Base-by-base conservation (phyloP, 2,888 invertebrate genomes). In the Brachycybe producta region DNA sequence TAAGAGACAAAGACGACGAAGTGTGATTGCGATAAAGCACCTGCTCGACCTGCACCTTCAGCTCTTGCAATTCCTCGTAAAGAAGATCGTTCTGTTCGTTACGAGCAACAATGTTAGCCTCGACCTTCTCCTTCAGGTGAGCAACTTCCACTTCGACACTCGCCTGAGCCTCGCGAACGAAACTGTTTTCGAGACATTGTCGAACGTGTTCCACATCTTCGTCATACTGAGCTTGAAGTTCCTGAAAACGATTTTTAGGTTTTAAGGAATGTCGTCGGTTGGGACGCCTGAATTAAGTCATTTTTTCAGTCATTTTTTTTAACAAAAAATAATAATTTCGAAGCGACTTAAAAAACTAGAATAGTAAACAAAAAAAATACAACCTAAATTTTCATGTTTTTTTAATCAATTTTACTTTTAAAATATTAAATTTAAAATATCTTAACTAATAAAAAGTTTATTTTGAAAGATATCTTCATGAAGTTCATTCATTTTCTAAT, bases 151-250 rank as follows among this genome's bases (percentile, higher is more conserved):
- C 41, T 8, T 47, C 47, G 38, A 47, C 32, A 21, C 30, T 23
- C 5, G 49, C 49, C 47, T 47, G 47, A 5, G 34, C 47, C 34
- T 45, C 45, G n/a, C 35, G 32, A 21, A 21, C 27, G 26, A 47
- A 19, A 39, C 47, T 47, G n/a, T 21, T 26, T 27, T 49, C 49
- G 17, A 41, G 26, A 28, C 30, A 27, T 21, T 41, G 17, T 17
- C 49, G 49, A 19, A 49, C 41, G 21, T 41, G 27, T 32, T 49
- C 49, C 40, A 49, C 49, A 23, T 49, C 49, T 23, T 49, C 49
- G n/a, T 49, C 49, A 32, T 49, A 49, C 28, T 49, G 49, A 13
- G 30, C 19, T 32, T 49, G 40, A 27, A 49, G 34, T 32, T 49
- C 49, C 49, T 49, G 21, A 30, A 13, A 30, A 30, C n/a, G n/a